Percentiles rank a stretch among this genome's conserved stretches.
Evolutionary conservation across 1,140 invertebrate species (phyloP).

Genomic region (Heterodera schachtii): DNA sequence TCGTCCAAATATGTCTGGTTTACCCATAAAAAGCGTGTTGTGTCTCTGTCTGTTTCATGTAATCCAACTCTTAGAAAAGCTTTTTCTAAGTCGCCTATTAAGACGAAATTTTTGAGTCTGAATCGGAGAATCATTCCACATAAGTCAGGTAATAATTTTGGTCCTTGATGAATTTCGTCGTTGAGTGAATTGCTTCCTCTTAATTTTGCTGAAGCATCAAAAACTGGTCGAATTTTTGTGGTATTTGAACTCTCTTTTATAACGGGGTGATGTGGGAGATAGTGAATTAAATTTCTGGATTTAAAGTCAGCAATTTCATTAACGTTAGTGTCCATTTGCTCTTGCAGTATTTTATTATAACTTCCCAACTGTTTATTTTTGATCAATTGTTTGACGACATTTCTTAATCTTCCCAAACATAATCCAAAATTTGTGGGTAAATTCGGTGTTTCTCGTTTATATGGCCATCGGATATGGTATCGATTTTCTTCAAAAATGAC

Average conservation of each 20-base stretch:
- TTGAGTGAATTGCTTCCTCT: neutral
- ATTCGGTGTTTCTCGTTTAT: neutral
- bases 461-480: neutral
- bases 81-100: neutral
- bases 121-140: neutral
- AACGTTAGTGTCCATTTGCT: neutral
- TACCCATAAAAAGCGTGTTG: neutral
- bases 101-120: neutral
- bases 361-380: neutral
- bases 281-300: neutral
- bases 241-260: neutral
- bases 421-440: neutral
- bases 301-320: neutral
- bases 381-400: neutral
- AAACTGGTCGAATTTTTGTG: neutral
- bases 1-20: neutral
- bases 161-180: neutral
- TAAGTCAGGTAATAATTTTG: neutral
- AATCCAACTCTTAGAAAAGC: neutral
- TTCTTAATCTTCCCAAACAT: neutral
- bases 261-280: neutral
- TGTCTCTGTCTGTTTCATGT: neutral
- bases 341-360: neutral
- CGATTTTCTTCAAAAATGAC: neutral
- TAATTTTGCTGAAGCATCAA: neutral